Conservation (phyloP, 2,113 vertebrate genomes). For the Pygoscelis adeliae region DNA sequence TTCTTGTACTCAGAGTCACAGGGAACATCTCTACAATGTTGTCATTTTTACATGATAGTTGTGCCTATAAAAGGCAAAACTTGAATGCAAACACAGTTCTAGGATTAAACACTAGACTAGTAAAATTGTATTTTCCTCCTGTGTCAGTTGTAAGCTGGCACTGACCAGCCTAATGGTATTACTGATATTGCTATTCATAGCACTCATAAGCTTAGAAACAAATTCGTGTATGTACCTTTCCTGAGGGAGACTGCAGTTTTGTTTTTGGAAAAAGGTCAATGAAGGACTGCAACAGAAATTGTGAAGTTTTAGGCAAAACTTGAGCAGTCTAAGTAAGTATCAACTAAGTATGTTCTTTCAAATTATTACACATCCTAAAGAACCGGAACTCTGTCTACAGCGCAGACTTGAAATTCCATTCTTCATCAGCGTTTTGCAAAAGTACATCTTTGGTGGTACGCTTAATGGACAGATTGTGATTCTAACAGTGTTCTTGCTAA, state of each 20-base stretch:
- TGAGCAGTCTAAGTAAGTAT: neutral
- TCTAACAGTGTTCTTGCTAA: neutral
- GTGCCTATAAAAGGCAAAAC: neutral
- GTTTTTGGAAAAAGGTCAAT: neutral
- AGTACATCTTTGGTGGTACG: neutral
- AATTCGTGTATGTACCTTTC: neutral
- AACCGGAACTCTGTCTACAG: neutral
- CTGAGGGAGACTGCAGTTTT: neutral
- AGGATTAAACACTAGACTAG: neutral
- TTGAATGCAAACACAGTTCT: neutral
- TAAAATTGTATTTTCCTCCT: neutral
- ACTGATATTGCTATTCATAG: neutral
- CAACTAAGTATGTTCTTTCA: neutral
- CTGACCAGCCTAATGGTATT: neutral
- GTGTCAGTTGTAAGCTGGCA: neutral
- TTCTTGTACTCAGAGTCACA: neutral
- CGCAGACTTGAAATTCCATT: neutral
- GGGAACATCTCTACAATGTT: neutral
- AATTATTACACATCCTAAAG: neutral
- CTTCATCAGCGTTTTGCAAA: neutral
- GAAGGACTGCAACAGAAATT: neutral
- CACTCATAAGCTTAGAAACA: neutral
- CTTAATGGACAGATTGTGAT: slow-evolving; percentile 3
- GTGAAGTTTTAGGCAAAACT: neutral
- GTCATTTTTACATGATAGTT: neutral